Evolutionary conservation across 2,113 vertebrate species (phyloP).

Genomic region (Apistogramma diplotaenia): DNA sequence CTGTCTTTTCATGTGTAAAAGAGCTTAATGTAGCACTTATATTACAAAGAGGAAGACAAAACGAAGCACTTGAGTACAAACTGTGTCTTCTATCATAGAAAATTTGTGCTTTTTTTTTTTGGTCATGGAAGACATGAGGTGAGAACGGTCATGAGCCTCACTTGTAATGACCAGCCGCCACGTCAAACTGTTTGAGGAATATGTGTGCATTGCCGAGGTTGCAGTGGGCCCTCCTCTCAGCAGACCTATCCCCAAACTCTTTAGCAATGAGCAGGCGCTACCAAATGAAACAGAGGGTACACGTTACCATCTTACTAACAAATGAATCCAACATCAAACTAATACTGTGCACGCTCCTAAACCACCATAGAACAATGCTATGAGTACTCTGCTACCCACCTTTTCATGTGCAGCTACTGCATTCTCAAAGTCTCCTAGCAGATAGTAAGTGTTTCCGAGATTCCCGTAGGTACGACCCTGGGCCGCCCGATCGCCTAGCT

Average conservation of each 20-base stretch:
- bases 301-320: background rate
- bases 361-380: background rate
- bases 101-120: no score
- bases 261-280: slow-evolving; percentile 95
- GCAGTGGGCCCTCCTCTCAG: slow-evolving; percentile 95
- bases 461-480: slow-evolving; percentile 96
- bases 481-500: slow-evolving; percentile 87
- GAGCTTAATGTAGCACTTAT: background rate
- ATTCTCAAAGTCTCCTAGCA: slow-evolving; percentile 91
- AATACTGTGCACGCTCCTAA: background rate
- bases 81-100: background rate
- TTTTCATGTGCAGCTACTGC: slow-evolving; percentile 92
- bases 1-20: background rate
- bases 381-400: slow-evolving; percentile 66
- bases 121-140: background rate
- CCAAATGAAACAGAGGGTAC: background rate
- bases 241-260: slow-evolving; percentile 95
- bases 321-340: background rate
- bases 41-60: background rate
- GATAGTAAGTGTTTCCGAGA: slow-evolving; percentile 95
- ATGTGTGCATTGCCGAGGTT: slow-evolving; percentile 96
- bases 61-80: background rate
- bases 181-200: slow-evolving; percentile 94
- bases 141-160: slow-evolving; percentile 67
- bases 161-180: slow-evolving; percentile 94